Base-by-base conservation (phyloP, 2,888 invertebrate genomes). In the Mayetiola destructor region DNA sequence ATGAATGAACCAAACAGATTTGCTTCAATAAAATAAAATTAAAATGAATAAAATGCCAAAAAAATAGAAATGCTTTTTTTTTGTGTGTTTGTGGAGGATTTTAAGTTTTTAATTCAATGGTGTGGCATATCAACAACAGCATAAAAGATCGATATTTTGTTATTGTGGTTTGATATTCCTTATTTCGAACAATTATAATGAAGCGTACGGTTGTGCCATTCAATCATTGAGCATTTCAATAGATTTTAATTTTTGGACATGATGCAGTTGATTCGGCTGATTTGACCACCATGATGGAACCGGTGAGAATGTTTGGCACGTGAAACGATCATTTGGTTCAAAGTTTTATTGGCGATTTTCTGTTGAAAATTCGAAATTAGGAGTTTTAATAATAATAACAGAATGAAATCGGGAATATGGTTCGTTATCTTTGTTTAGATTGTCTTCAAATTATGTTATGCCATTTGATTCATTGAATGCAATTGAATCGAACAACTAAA, bases 91-190 rank as follows among this genome's bases (percentile, higher is more conserved):
- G n/a, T 48, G n/a, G n/a, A n/a, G n/a, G n/a, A n/a, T n/a, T n/a
- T n/a, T n/a, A n/a, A n/a, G n/a, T n/a, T n/a, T n/a, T n/a, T n/a
- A n/a, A n/a, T n/a, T n/a, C n/a, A n/a, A n/a, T n/a, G n/a, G n/a
- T n/a, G n/a, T n/a, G n/a, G n/a, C n/a, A n/a, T n/a, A n/a, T n/a
- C n/a, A n/a, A n/a, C n/a, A n/a, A n/a, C n/a, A n/a, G n/a, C n/a
- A n/a, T n/a, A n/a, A n/a, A n/a, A n/a, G n/a, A n/a, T n/a, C n/a
- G n/a, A n/a, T 48, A 27, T 23, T 48, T 48, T 27, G 23, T 48
- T 48, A 48, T 48, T 48, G 48, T 48, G 48, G 48, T 48, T 48
- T 48, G 48, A 48, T 48, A 48, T 48, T 27, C 48, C 48, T 27
- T 48, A 48, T 48, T 48, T 27, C 27, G 14, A 48, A 48, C 27